A percentile compares a stretch with the other conserved stretches of the same genome.
These are phyloP conservation scores for Mallateleia sp. DNA, from an alignment of 2,888 invertebrate species.

Conservation along the genomic window DNA sequence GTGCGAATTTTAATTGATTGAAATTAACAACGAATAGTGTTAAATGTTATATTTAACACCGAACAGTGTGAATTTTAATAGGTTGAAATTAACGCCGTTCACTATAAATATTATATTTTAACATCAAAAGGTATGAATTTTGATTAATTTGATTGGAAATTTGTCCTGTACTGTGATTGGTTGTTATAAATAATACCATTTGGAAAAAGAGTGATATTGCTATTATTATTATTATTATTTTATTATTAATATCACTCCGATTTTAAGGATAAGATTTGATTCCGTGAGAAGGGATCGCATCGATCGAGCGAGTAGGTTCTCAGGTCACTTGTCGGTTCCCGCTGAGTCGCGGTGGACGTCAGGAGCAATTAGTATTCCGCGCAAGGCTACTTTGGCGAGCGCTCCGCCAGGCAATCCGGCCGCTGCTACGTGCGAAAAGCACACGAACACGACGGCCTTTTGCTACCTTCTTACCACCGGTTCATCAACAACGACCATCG, in stretches of 20 bases:
- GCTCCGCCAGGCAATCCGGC: slow-evolving; percentile 42
- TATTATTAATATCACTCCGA: neutral
- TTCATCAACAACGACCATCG: slow-evolving; percentile 51
- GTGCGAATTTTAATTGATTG: no score
- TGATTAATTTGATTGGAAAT: no score
- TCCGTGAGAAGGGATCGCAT: slow-evolving; percentile 31
- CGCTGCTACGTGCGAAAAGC: slow-evolving; percentile 58
- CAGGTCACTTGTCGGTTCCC: slow-evolving; percentile 38
- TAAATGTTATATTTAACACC: no score
- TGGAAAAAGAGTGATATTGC: no score
- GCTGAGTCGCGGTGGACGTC: slow-evolving; percentile 59
- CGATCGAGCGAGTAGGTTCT: slow-evolving; percentile 45
- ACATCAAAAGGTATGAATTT: no score
- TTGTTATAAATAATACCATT: no score
- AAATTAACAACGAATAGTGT: no score
- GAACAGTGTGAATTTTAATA: no score
- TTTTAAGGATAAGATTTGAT: neutral
- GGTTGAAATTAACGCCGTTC: no score
- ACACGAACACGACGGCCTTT: slow-evolving; percentile 34
- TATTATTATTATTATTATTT: no score
- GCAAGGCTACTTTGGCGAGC: slow-evolving; percentile 62
- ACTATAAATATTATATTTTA: no score
- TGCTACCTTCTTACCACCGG: slow-evolving; percentile 40
- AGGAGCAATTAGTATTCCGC: slow-evolving; percentile 72
- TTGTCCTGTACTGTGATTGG: no score